Conservation (phyloP, 2,113 vertebrate genomes). For the Dipodomys stephensi region DNA sequence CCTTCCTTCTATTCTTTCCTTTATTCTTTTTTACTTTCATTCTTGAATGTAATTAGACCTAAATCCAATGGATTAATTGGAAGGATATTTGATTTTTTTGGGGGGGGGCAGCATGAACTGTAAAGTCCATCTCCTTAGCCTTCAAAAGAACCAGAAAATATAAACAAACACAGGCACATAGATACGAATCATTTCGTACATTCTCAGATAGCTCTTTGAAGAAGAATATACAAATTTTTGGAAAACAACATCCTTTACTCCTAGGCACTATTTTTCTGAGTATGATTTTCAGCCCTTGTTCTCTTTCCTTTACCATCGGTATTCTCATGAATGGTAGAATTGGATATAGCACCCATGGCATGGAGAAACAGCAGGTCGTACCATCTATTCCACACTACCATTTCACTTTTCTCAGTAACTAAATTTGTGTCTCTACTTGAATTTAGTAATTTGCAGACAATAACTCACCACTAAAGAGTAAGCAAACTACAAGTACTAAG, state of each 20-base stretch:
- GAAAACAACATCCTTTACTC: neutral
- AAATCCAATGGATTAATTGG: neutral
- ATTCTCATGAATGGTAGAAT: neutral
- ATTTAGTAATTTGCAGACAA: neutral
- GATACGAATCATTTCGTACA: neutral
- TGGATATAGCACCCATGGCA: neutral
- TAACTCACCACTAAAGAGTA: neutral
- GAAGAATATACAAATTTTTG: neutral
- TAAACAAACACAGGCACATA: neutral
- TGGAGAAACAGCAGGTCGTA: neutral
- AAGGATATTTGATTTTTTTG: neutral
- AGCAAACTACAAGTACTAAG: neutral
- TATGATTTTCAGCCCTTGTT: neutral
- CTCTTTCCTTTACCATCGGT: neutral
- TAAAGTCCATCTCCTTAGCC: neutral
- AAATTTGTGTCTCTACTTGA: slow-evolving; percentile 7
- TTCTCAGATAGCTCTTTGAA: neutral
- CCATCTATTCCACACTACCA: neutral
- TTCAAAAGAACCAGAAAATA: neutral
- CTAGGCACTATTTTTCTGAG: neutral
- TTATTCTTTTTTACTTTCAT: neutral
- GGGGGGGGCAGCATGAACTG: neutral
- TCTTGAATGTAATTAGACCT: neutral
- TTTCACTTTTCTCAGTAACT: slow-evolving; percentile 15
- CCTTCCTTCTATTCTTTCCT: no score